Base-by-base conservation (phyloP, 2,797 vertebrate genomes). In the Zenarchopterus dispar region DNA sequence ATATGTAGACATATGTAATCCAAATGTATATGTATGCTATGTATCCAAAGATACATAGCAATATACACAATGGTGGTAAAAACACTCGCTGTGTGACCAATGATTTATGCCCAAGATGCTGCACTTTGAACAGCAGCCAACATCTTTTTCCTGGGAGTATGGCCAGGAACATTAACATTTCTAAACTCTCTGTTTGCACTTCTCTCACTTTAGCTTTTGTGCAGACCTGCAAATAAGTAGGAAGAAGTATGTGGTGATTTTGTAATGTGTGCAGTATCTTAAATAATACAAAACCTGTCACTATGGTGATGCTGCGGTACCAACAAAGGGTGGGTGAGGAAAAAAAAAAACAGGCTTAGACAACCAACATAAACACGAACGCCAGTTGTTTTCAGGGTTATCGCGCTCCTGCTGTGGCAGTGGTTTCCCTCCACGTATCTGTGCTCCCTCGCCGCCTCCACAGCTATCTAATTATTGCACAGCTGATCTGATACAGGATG, bases 391-490 rank as follows among this genome's bases (percentile, higher is more conserved):
- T 73, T 42, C 13, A 1, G 23, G 61, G 45, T 68, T 41, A 56
- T 56, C 8, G 15, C 58, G 66, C 53, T 73, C 46, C 50, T 63
- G 56, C 51, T 61, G 51, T 47, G 45, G 56, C 41, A 26, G 33
- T 2, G 59, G 62, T 56, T 72, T 53, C 43, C 52, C 41, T 62
- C 45, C 18, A 22, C 10, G 42, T 8, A 33, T 21, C 28, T 19
- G 6, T 31, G 43, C 24, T 10, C 13, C 9, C 18, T 44, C 56
- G 60, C 22, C 43, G 42, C 33, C 33, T 67, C 47, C 42, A 46
- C 41, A 11, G 33, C 48, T n/a, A 61, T 60, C 41, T 73, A 49
- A 80, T 76, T 76, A 75, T 66, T 42, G 23, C 49, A 54, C 67
- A 70, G 68, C 48, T 62, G 56, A 75, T 75, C 63, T 62, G 43